Percentiles rank a stretch among this genome's conserved stretches.
These are phyloP conservation scores for Tetramorium parvispinum DNA, from an alignment of 1,140 invertebrate genomes.

Conservation along the genomic window DNA sequence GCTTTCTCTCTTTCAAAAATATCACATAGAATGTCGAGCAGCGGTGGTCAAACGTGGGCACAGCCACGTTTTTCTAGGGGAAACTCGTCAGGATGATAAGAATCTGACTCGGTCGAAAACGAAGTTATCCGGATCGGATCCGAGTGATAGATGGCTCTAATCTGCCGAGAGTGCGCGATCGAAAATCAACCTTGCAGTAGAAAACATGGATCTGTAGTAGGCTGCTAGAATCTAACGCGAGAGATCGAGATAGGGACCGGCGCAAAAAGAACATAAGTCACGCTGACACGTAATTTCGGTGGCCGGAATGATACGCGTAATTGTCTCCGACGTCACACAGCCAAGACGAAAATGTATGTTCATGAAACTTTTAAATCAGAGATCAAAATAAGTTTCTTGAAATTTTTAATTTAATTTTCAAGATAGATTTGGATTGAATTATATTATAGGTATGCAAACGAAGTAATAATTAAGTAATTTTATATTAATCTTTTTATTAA, in stretches of 20 bases:
- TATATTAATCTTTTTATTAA: not conserved
- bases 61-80: slow-evolving; percentile 32
- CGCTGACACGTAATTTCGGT: slow-evolving; percentile 55
- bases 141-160: slow-evolving; percentile 80
- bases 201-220: slow-evolving; percentile 48
- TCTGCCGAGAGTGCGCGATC: slow-evolving; percentile 60
- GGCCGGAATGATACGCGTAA: slow-evolving; percentile 54
- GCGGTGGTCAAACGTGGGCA: slow-evolving; percentile 33
- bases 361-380: slow-evolving; percentile 4
- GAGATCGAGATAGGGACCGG: slow-evolving; percentile 33
- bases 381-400: not conserved
- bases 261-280: slow-evolving; percentile 43
- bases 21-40: slow-evolving; percentile 50
- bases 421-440: not conserved
- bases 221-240: slow-evolving; percentile 8
- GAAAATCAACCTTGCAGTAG: slow-evolving; percentile 37
- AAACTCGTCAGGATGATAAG: slow-evolving; percentile 71
- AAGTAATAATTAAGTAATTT: not conserved
- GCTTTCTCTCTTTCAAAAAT: slow-evolving; percentile 3
- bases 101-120: slow-evolving; percentile 68
- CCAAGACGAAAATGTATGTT: not conserved
- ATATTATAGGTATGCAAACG: not conserved
- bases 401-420: not conserved
- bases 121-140: slow-evolving; percentile 79
- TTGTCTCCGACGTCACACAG: slow-evolving; percentile 33